Evolutionary conservation across 1,140 invertebrate species (phyloP), one percentile per base, ranked within the genome.

Genomic region (Sarcophaga bullata): DNA sequence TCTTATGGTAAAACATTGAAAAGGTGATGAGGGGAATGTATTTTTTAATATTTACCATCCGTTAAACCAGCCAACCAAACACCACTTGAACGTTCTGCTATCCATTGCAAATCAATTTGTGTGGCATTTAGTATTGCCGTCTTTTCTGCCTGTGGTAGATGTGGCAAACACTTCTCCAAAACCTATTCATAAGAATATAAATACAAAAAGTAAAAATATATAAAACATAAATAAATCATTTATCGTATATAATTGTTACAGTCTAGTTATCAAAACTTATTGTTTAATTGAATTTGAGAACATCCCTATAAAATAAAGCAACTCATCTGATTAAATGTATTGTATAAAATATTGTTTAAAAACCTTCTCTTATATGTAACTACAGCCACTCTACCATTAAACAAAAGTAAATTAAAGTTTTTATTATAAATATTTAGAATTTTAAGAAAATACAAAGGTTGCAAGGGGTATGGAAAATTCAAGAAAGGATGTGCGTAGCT

Each of bases 31-130:
- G 6, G 25, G 4, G 25, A 37, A 37, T 37, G 48, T 78, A 37
- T 11, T 50, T 25, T 52, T 49, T 58, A 3, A 49, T 25, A 80
- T 2, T 50, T 73, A 90, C 89, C 89, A 84, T 90, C 89, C 68
- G 85, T 86, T 5, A 87, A 62, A 1, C 95, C 95, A 58, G 94
- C 93, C 80, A 95, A 95, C 97, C 98, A 99, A 6, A 97, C 93
- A 17, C 95, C 94, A 82, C 96, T 96, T 82, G 94, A 97, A 84
- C 98, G 92, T 84, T 99, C 98, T 8, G 96, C 95, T 78, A 99
- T 93, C 97, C 98, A 99, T 83, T 97, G 96, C 68, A 99, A 92
- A 92, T 99, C 98, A 19, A 97, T 93, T 85, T 93, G 94, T 9
- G 94, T 93, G 3, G 94, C 94, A 19, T 92, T 91, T 0, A 92